These are phyloP conservation scores for Lamellibrachia luymesi DNA, from an alignment of 1,140 invertebrate species.

Conservation along the genomic window DNA sequence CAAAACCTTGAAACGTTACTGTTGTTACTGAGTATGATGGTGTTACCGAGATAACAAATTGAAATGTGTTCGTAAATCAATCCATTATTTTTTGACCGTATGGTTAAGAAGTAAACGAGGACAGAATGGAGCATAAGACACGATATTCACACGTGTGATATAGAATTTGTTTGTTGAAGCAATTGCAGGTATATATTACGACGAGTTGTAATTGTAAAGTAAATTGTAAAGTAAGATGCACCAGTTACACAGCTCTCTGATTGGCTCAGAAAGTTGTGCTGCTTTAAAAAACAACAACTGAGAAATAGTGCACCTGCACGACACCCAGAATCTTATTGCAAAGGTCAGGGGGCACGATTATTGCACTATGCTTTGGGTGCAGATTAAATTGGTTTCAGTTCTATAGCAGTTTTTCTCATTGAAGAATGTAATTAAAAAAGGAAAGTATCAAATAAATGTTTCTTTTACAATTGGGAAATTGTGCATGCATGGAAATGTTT, in stretches of 20 bases:
- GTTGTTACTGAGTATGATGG: not conserved
- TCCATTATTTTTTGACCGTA: not conserved
- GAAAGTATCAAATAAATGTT: not conserved
- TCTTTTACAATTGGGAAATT: not conserved
- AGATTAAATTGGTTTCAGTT: not conserved
- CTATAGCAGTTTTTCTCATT: not conserved
- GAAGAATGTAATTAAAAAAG: not conserved
- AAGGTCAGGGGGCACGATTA: not conserved
- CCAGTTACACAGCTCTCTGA: too few relatives aligned
- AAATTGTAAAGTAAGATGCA: not conserved
- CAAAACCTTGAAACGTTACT: not conserved
- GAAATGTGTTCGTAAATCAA: not conserved
- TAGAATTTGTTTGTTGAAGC: not conserved
- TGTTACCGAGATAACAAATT: not conserved
- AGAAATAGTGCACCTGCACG: not conserved
- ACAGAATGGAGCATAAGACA: not conserved
- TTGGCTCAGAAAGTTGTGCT: not conserved
- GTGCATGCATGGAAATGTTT: not conserved
- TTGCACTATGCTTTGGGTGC: not conserved
- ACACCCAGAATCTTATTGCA: not conserved
- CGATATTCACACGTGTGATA: not conserved
- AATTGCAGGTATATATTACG: too few relatives aligned
- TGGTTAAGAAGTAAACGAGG: not conserved
- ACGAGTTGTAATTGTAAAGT: too few relatives aligned
- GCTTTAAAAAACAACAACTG: not conserved